These are phyloP conservation scores for Andrena bicolor DNA, from an alignment of 2,888 invertebrate genomes.

Conservation along the genomic window DNA sequence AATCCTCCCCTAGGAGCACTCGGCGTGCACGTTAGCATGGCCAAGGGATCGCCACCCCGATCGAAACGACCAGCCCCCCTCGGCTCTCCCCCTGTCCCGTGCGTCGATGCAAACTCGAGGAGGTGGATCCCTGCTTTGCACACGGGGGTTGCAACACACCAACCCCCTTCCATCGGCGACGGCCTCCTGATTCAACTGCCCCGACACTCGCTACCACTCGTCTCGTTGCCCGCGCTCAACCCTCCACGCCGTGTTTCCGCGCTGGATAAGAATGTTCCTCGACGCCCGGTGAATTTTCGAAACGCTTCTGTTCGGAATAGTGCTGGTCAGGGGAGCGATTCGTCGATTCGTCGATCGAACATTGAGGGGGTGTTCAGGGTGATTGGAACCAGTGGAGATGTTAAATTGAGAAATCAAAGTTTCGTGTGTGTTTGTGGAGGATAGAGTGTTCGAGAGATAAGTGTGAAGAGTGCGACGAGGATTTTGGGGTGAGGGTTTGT, in stretches of 20 bases:
- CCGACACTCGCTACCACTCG: constrained; percentile 51
- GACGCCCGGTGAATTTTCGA: not conserved
- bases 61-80: constrained; percentile 61
- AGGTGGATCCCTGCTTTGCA: constrained; percentile 60
- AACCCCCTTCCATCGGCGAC: constrained; percentile 34
- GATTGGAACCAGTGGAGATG: not conserved
- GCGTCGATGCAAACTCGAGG: constrained; percentile 63
- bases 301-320: not conserved
- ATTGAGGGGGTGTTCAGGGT: no score
- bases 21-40: constrained; percentile 70
- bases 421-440: not conserved
- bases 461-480: no score
- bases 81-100: constrained; percentile 24
- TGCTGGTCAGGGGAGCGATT: not conserved
- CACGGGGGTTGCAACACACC: constrained; percentile 50
- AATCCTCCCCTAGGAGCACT: constrained; percentile 79
- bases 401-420: not conserved
- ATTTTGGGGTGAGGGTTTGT: no score
- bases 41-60: constrained; percentile 73
- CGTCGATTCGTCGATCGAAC: not conserved
- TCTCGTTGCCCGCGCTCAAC: constrained; percentile 46
- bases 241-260: constrained; percentile 22
- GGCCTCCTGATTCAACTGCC: constrained; percentile 51
- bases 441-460: not conserved
- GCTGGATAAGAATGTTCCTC: constrained; percentile 30